Evolutionary conservation across 2,888 invertebrate species (phyloP), one percentile per base, ranked within the genome.

Genomic region (Darwinula stevensoni): DNA sequence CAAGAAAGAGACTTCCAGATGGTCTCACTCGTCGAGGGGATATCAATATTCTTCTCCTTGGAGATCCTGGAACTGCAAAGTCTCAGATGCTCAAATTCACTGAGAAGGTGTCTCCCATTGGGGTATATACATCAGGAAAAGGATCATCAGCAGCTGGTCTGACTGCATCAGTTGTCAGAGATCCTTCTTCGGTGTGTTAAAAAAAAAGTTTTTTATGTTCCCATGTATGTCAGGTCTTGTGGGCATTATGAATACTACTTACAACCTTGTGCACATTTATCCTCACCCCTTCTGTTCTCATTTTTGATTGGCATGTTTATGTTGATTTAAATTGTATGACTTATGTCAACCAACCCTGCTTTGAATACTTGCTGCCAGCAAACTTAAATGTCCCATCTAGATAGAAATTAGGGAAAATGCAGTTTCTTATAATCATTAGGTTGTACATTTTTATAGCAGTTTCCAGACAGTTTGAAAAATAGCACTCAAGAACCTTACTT

Each of bases 51-150:
- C 54, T 97, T 11, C 58, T 97, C 36, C 58, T 97, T 16, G 97
- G 97, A 27, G 97, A 97, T 57, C 97, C 97, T 1, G 97, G 97
- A 44, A 97, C 97, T 1, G 97, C 97, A n/a, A 97, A 97, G 51
- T 88, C 88, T 1, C 97, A 97, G 49, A 56, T 97, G 35, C 56
- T 97, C 6, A 97, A 97, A 54, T 97, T 97, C 48, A 91, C 88
- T 1, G 91, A 97, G 51, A 71, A 69, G 44, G 84, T 82, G 14
- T 63, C 88, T 0, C 91, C 88, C 0, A 74, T 91, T 42, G 82
- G 73, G 1, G 78, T 88, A 3, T 97, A 97, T 49, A 97, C 94
- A 0, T 94, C 91, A 0, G 97, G 97, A n/a, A 97, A 99, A 55
- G 97, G 97, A 3, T 88, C 88, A 39, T 91, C 88, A 44, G 97